These are phyloP conservation scores for Acanthaster planci DNA, from an alignment of 35 echinoderm and acorn worm species.

Conservation along the genomic window DNA sequence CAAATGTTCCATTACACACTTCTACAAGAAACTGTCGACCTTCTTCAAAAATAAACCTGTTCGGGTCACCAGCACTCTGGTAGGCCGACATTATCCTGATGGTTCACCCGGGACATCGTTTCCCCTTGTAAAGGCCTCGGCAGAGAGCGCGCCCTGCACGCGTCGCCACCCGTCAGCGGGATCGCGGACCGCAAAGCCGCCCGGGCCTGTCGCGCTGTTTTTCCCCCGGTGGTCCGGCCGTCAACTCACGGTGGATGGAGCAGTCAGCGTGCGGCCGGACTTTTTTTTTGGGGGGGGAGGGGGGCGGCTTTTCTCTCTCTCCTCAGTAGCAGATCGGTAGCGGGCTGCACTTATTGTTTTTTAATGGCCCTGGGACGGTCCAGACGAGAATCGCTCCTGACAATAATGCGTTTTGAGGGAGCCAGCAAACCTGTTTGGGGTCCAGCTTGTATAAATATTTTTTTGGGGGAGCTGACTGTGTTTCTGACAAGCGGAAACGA, in stretches of 20 bases:
- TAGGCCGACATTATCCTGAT: too few species aligned
- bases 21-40: background rate
- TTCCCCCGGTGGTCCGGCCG: constrained; percentile 2
- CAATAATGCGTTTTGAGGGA: constrained; percentile 22
- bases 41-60: background rate
- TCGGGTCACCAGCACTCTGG: constrained; percentile 3
- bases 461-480: background rate
- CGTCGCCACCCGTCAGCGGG: background rate
- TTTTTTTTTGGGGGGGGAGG: too few species aligned
- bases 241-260: background rate
- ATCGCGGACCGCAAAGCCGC: background rate
- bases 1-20: constrained; percentile 1
- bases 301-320: too few species aligned
- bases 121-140: background rate
- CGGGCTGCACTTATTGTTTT: constrained; percentile 19
- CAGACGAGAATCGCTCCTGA: background rate
- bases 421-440: constrained; percentile 2
- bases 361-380: background rate
- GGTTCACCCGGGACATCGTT: background rate
- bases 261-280: background rate
- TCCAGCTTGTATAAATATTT: background rate
- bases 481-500: too few species aligned
- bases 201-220: background rate
- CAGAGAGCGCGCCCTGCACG: background rate
- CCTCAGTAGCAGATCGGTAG: background rate